Evolutionary conservation across 2,888 invertebrate genomes (phyloP).

Genomic region (Drosophila siamana): DNA sequence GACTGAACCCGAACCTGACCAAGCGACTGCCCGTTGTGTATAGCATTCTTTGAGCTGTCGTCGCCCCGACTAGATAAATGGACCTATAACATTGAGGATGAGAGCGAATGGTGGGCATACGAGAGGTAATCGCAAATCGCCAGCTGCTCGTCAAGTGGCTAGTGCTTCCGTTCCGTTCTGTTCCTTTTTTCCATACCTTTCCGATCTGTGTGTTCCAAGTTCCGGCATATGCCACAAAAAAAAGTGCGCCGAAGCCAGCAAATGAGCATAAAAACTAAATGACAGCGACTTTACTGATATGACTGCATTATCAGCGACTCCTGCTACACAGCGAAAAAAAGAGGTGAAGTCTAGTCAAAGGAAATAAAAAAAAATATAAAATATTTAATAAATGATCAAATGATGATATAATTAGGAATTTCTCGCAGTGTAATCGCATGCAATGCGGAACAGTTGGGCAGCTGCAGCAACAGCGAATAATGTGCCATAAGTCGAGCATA

Average conservation of each 20-base stretch:
- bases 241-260: slow-evolving; percentile 28
- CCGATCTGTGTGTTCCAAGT: slow-evolving; percentile 46
- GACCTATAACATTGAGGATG: slow-evolving; percentile 19
- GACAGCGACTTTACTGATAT: slow-evolving; percentile 49
- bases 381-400: not conserved
- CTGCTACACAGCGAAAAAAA: not conserved
- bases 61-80: slow-evolving; percentile 73
- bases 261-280: slow-evolving; percentile 46
- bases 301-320: slow-evolving; percentile 23
- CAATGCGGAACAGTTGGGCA: slow-evolving; percentile 48
- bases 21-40: slow-evolving; percentile 68
- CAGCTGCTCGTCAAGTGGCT: slow-evolving; percentile 76
- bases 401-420: not conserved
- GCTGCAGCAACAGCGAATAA: slow-evolving; percentile 57
- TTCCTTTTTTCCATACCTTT: slow-evolving; percentile 1
- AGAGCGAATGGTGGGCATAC: not conserved
- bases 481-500: slow-evolving; percentile 75
- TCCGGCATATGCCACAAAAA: slow-evolving; percentile 73
- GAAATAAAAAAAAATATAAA: not conserved
- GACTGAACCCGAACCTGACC: slow-evolving; percentile 25
- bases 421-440: slow-evolving; percentile 23
- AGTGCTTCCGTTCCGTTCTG: slow-evolving; percentile 72
- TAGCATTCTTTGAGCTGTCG: slow-evolving; percentile 80
- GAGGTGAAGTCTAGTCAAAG: not conserved
- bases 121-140: slow-evolving; percentile 67